Evolutionary conservation across 2,888 invertebrate species (phyloP).

Genomic region (Andricus quercusramuli): DNA sequence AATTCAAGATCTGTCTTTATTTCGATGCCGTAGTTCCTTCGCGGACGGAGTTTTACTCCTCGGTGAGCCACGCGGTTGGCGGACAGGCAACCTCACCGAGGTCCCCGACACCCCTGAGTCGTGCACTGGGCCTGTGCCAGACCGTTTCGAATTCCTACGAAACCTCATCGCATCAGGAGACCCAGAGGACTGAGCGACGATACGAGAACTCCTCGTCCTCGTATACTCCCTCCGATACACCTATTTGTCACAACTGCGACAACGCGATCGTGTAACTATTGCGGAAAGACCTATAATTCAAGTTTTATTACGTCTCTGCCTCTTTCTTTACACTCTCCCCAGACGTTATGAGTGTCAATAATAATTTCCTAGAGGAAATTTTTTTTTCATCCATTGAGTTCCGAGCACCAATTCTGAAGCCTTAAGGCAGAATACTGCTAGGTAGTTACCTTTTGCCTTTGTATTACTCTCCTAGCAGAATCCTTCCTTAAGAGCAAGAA

Average conservation of each 20-base stretch:
- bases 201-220: slow-evolving; percentile 77
- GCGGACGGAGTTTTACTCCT: slow-evolving; percentile 84
- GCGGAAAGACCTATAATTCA: slow-evolving; percentile 5
- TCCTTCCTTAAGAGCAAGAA: too few relatives aligned
- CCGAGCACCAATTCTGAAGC: not conserved
- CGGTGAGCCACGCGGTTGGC: slow-evolving; percentile 88
- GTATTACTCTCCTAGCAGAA: too few relatives aligned
- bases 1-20: slow-evolving; percentile 42
- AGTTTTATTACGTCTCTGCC: slow-evolving; percentile 1
- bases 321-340: slow-evolving; percentile 40
- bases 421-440: too few relatives aligned
- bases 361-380: not conserved
- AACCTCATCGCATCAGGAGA: slow-evolving; percentile 78
- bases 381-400: not conserved
- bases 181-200: slow-evolving; percentile 80
- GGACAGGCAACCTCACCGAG: slow-evolving; percentile 82
- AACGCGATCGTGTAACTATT: slow-evolving; percentile 92
- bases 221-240: slow-evolving; percentile 80
- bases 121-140: slow-evolving; percentile 72
- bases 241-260: slow-evolving; percentile 91
- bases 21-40: slow-evolving; percentile 73
- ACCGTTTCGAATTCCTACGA: slow-evolving; percentile 53
- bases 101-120: slow-evolving; percentile 80
- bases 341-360: not conserved
- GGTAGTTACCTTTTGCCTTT: too few relatives aligned